Evolutionary conservation across 2,888 invertebrate species (phyloP).

Genomic region (Listrodromus nycthemerus): DNA sequence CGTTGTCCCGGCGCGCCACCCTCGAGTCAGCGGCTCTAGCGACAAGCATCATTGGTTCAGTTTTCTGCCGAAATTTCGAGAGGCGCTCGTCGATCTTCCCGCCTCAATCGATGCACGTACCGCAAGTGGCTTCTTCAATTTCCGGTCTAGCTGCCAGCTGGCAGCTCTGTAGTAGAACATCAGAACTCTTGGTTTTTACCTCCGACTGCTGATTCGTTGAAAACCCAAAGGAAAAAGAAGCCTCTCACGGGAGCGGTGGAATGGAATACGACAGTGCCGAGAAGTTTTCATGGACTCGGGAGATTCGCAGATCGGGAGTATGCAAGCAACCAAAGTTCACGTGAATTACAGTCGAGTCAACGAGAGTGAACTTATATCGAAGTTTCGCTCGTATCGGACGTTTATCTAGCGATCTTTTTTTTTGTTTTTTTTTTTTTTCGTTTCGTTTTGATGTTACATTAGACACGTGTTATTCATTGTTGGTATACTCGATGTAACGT

Average conservation of each 20-base stretch:
- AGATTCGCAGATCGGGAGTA: constrained; percentile 40
- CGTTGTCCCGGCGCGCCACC: not conserved
- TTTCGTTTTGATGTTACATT: too few species aligned
- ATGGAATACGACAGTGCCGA: constrained; percentile 60
- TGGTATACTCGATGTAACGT: too few species aligned
- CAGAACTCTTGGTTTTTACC: not conserved
- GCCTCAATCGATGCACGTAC: too few species aligned
- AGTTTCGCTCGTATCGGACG: constrained; percentile 62
- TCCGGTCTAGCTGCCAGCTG: too few species aligned
- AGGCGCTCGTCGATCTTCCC: not conserved
- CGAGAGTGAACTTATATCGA: constrained; percentile 47
- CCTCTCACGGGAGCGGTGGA: constrained; percentile 57
- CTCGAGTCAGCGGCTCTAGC: too few species aligned
- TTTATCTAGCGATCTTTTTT: constrained; percentile 43
- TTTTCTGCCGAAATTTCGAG: not conserved
- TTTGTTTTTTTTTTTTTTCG: not conserved
- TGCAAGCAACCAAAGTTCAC: constrained; percentile 55
- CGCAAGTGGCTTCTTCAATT: too few species aligned
- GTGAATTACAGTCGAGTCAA: constrained; percentile 32
- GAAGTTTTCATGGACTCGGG: constrained; percentile 43
- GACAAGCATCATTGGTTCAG: too few species aligned
- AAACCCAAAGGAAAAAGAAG: not conserved
- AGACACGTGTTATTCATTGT: too few species aligned
- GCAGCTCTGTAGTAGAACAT: not conserved
- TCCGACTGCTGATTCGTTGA: not conserved